phyloP scores from a whole-genome alignment of 1,140 invertebrate genomes.

The Drosophila kanapiae region DNA sequence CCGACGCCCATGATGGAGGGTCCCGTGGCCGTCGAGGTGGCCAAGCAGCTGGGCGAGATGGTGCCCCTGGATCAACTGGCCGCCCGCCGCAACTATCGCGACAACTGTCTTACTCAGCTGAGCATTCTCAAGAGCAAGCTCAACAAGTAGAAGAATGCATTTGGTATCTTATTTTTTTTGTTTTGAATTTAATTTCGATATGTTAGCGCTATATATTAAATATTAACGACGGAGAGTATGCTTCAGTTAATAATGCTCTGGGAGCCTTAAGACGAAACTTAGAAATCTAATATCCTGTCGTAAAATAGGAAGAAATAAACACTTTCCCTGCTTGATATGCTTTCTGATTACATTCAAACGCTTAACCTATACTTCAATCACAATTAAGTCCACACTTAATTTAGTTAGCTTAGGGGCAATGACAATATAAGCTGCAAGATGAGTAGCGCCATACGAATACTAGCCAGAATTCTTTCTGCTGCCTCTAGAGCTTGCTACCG shows the following conservation, averaged over 20 bases:
- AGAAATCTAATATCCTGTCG: background rate
- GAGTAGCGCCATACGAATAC: too few species aligned
- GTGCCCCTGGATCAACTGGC: slow-evolving; percentile 91
- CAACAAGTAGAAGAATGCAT: slow-evolving; percentile 44
- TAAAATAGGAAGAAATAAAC: slow-evolving; percentile 6
- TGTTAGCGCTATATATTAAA: slow-evolving; percentile 9
- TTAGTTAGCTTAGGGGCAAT: background rate
- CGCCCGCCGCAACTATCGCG: slow-evolving; percentile 93
- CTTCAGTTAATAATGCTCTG: background rate
- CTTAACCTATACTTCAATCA: background rate
- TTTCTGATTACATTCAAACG: slow-evolving; percentile 1
- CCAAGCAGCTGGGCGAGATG: slow-evolving; percentile 89
- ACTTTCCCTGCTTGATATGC: background rate
- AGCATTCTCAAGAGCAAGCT: slow-evolving; percentile 92
- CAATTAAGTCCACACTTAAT: too few species aligned
- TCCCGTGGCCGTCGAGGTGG: slow-evolving; percentile 87
- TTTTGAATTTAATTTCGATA: slow-evolving; percentile 8
- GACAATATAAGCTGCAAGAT: too few species aligned
- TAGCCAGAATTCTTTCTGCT: too few species aligned
- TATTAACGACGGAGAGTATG: background rate
- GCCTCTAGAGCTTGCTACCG: too few species aligned
- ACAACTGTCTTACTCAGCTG: slow-evolving; percentile 92
- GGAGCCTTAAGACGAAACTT: background rate
- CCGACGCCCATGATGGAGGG: slow-evolving; percentile 91
- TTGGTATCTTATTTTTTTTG: background rate